A percentile compares a stretch with the other conserved stretches of the same genome.
phyloP scores from a whole-genome alignment of 2,113 vertebrate genomes.

The Oncorhynchus mykiss region DNA sequence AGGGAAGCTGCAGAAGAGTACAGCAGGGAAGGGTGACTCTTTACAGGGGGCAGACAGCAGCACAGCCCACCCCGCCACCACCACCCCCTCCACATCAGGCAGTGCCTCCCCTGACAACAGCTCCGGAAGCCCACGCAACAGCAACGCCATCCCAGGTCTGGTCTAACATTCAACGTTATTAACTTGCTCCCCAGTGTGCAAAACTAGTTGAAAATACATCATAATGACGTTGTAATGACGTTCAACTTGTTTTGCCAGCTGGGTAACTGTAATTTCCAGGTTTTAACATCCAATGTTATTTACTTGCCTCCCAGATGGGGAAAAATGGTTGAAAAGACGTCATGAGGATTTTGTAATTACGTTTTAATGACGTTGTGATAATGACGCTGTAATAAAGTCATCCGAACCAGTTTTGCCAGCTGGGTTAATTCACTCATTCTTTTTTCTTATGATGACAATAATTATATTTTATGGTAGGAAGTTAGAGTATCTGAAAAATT shows the following conservation, averaged over 20 bases:
- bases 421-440: slow-evolving; percentile 26
- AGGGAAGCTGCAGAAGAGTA: slow-evolving; percentile 73
- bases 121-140: slow-evolving; percentile 62
- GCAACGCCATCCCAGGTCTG: slow-evolving; percentile 67
- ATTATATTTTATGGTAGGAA: too few species aligned
- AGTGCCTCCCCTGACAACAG: slow-evolving; percentile 72
- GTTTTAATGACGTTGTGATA: too few species aligned
- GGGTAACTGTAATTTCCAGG: too few species aligned
- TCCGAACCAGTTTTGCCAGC: slow-evolving; percentile 9
- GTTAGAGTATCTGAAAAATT: background rate
- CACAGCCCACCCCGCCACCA: slow-evolving; percentile 39
- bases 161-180: background rate
- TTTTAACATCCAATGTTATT: too few species aligned
- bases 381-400: slow-evolving; percentile 10
- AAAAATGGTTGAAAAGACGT: too few species aligned
- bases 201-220: background rate
- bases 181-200: background rate
- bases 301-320: too few species aligned
- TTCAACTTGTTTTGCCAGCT: background rate
- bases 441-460: background rate
- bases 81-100: slow-evolving; percentile 65
- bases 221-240: too few species aligned
- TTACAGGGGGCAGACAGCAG: slow-evolving; percentile 52
- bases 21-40: slow-evolving; percentile 69
- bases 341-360: too few species aligned